Evolutionary conservation across 1,140 invertebrate species (phyloP).

Genomic region (Drosophila funebris): DNA sequence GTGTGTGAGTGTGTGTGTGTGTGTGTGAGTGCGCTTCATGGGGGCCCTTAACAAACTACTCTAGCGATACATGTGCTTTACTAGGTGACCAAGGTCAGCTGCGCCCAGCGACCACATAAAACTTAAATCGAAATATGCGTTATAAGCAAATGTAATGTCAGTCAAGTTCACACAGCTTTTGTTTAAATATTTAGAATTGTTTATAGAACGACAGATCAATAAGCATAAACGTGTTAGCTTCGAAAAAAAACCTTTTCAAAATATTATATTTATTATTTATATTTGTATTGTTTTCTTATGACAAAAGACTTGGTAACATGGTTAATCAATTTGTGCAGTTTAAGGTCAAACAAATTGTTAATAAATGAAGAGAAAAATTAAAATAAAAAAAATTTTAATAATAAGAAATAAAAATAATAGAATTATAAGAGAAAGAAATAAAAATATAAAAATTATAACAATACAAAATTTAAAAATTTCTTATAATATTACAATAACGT

Average conservation of each 20-base stretch:
- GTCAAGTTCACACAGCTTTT: constrained; percentile 5
- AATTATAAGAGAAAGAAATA: too few species aligned
- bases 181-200: constrained; percentile 3
- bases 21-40: constrained; percentile 34
- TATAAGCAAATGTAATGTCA: constrained; percentile 32
- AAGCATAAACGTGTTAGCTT: background rate
- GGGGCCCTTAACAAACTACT: constrained; percentile 48
- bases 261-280: background rate
- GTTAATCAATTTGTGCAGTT: background rate
- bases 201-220: constrained; percentile 4
- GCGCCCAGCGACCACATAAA: constrained; percentile 1
- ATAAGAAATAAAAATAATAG: too few species aligned
- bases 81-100: constrained; percentile 37
- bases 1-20: background rate
- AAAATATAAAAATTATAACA: too few species aligned
- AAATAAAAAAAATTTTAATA: too few species aligned
- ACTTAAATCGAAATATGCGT: constrained; percentile 7
- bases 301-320: background rate
- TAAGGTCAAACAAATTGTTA: background rate
- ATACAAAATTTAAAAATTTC: too few species aligned
- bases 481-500: too few species aligned
- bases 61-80: constrained; percentile 21
- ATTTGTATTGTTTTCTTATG: background rate
- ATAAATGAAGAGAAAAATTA: background rate
- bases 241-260: background rate